These are phyloP conservation scores for Sebastes wilsoni DNA, from an alignment of 2,797 vertebrate genomes.

Conservation along the genomic window DNA sequence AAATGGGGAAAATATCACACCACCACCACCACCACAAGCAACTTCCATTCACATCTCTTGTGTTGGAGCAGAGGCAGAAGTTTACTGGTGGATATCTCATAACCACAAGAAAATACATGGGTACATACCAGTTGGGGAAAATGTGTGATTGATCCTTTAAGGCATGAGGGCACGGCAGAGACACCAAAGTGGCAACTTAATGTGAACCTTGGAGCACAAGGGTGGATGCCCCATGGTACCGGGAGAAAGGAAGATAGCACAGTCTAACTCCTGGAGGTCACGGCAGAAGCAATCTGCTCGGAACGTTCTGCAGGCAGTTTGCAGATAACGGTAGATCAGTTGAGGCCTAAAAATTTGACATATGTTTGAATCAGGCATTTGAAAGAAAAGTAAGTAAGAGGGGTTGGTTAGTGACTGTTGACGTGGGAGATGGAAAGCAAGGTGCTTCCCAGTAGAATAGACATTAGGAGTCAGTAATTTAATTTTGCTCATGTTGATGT, in stretches of 20 bases:
- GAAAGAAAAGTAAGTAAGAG: neutral
- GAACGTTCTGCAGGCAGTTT: neutral
- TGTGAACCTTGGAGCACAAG: conserved; percentile 10
- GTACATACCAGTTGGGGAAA: neutral
- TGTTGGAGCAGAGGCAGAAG: neutral
- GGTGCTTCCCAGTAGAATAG: neutral
- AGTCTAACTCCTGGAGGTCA: conserved; percentile 18
- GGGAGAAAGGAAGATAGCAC: conserved; percentile 3
- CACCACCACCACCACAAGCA: neutral
- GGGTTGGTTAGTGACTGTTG: neutral
- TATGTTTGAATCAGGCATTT: neutral
- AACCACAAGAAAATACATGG: too few relatives aligned
- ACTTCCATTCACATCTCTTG: neutral
- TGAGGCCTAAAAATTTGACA: neutral
- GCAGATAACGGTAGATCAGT: neutral
- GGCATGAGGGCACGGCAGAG: neutral
- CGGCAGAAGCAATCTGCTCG: neutral
- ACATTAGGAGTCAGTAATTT: neutral
- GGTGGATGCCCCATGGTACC: conserved; percentile 4
- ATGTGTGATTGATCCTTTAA: neutral
- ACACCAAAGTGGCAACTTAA: neutral
- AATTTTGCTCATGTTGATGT: neutral
- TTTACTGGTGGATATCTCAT: neutral
- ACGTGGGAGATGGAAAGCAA: neutral
- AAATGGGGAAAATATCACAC: neutral